Percentiles rank a stretch among this genome's conserved stretches.
phyloP scores from a whole-genome alignment of 64 coral and sea anemone species.

The Hydrozoanthus tunicans region DNA sequence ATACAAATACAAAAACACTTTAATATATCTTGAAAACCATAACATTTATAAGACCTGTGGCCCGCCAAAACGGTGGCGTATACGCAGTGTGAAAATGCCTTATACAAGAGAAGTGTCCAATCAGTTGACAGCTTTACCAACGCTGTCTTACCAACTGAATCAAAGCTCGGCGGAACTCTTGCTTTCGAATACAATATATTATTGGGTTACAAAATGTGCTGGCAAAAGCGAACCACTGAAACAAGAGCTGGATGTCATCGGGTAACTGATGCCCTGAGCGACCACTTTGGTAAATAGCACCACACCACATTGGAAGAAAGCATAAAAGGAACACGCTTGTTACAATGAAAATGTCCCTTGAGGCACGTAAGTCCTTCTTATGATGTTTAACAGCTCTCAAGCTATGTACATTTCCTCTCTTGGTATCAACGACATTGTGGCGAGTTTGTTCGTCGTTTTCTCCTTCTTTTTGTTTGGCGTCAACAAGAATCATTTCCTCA shows the following conservation, averaged over 20 bases:
- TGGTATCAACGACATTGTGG: neutral
- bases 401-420: neutral
- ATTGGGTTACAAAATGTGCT: constrained; percentile 37
- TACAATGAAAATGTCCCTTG: constrained; percentile 35
- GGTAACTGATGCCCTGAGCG: neutral
- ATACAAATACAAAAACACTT: too few species aligned
- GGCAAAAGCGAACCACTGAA: constrained; percentile 2
- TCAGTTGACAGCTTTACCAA: too few species aligned
- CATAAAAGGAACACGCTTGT: constrained; percentile 32
- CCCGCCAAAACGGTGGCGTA: too few species aligned
- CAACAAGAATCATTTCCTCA: neutral
- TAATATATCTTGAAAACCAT: too few species aligned
- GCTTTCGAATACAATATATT: constrained; percentile 44
- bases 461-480: neutral
- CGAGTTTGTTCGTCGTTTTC: neutral
- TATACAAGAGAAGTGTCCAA: too few species aligned
- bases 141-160: neutral
- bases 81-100: too few species aligned
- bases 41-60: too few species aligned
- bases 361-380: constrained; percentile 18
- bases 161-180: constrained; percentile 32
- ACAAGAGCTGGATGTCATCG: neutral
- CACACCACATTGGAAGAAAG: constrained; percentile 25
- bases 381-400: neutral
- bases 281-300: neutral